Evolutionary conservation across 2,113 vertebrate species (phyloP).

Genomic region (Amazona vittata): DNA sequence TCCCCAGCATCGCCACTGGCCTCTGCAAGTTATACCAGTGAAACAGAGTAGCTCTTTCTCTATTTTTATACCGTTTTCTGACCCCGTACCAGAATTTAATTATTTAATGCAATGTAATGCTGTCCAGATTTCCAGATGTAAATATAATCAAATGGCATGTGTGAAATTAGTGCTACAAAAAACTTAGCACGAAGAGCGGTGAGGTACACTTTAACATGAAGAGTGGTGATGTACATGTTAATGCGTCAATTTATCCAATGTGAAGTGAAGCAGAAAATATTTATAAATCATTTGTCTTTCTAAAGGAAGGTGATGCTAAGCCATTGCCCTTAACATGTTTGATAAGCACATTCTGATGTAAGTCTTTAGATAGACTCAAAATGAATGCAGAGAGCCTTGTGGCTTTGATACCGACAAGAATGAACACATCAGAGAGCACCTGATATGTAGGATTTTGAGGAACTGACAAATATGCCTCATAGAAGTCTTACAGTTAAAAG

Average conservation of each 20-base stretch:
- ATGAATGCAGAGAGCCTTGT: constrained; percentile 19
- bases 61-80: neutral
- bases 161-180: constrained; percentile 2
- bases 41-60: neutral
- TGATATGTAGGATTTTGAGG: constrained; percentile 6
- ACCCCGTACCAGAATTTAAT: neutral
- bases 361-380: constrained; percentile 1
- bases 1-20: neutral
- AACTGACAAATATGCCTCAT: neutral
- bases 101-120: neutral
- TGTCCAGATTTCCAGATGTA: neutral
- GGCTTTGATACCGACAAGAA: constrained; percentile 32
- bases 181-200: neutral
- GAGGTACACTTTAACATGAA: neutral
- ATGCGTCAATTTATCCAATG: neutral
- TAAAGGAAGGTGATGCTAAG: constrained; percentile 17
- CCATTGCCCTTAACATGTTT: constrained; percentile 19
- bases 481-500: constrained; percentile 22
- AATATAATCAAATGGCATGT: neutral
- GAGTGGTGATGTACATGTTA: neutral
- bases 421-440: constrained; percentile 1
- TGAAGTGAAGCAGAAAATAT: neutral
- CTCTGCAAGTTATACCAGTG: neutral
- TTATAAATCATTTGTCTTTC: constrained; percentile 48
- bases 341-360: constrained; percentile 20